A percentile compares a stretch with the other conserved stretches of the same genome.
phyloP scores from a whole-genome alignment of 2,888 invertebrate species.

The Tetrapedia diversipes region DNA sequence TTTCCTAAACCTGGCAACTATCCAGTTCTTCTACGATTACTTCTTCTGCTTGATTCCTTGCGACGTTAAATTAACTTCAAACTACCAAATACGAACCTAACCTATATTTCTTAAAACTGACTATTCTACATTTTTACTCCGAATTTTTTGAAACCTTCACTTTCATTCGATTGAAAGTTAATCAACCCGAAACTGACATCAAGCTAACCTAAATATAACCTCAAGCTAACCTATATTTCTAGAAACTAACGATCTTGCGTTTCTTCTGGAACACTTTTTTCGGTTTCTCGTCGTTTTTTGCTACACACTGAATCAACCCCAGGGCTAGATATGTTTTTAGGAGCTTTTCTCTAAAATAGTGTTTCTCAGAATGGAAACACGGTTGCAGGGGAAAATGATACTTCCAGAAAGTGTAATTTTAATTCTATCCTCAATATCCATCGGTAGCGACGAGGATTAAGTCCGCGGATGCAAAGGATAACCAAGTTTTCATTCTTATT shows the following conservation, averaged over 20 bases:
- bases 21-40: too few species aligned
- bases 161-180: too few species aligned
- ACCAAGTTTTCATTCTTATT: constrained; percentile 28
- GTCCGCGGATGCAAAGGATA: constrained; percentile 13
- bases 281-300: neutral
- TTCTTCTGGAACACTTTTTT: neutral
- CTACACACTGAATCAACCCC: neutral
- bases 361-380: neutral
- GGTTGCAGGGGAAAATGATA: neutral
- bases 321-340: neutral
- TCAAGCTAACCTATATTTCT: neutral
- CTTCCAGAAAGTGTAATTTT: neutral
- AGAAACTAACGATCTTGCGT: neutral
- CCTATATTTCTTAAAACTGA: too few species aligned
- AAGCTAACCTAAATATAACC: too few species aligned
- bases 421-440: neutral
- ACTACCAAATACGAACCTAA: too few species aligned
- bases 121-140: too few species aligned
- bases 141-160: too few species aligned
- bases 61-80: too few species aligned
- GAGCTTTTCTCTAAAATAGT: neutral
- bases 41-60: too few species aligned
- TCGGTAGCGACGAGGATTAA: constrained; percentile 12
- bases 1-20: too few species aligned
- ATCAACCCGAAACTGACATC: too few species aligned